Evolutionary conservation across 2,797 vertebrate species (phyloP).

Genomic region (Vultur gryphus): DNA sequence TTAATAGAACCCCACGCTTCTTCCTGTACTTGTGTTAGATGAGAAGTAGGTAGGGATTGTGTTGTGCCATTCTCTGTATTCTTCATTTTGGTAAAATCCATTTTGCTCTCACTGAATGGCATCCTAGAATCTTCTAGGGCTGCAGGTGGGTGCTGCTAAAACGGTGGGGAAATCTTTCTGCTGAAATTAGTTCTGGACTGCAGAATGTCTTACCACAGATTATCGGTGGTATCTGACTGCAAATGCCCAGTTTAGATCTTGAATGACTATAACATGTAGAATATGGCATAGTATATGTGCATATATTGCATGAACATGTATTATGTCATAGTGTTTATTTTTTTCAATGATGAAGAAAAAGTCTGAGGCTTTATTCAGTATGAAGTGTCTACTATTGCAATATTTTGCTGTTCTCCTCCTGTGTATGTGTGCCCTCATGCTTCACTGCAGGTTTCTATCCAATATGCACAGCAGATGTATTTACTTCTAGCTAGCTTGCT

Average conservation of each 20-base stretch:
- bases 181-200: not conserved
- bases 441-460: not conserved
- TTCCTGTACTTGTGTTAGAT: not conserved
- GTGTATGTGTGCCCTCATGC: not conserved
- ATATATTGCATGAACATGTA: not conserved
- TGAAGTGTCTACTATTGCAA: not conserved
- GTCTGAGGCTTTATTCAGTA: not conserved
- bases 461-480: not conserved
- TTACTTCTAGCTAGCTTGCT: not conserved
- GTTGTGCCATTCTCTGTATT: not conserved
- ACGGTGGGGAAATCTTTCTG: not conserved
- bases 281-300: not conserved
- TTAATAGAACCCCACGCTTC: not conserved
- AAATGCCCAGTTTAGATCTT: not conserved
- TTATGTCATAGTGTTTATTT: not conserved
- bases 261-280: not conserved
- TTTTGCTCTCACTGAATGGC: not conserved
- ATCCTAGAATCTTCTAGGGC: not conserved
- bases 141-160: not conserved
- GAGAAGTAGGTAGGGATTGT: not conserved
- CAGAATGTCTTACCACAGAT: not conserved
- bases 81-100: not conserved
- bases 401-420: not conserved
- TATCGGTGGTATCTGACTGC: not conserved
- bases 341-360: not conserved